Percentiles rank a stretch among this genome's conserved stretches.
phyloP scores from a whole-genome alignment of 2,113 vertebrate species.

The Tragulus kanchil region DNA sequence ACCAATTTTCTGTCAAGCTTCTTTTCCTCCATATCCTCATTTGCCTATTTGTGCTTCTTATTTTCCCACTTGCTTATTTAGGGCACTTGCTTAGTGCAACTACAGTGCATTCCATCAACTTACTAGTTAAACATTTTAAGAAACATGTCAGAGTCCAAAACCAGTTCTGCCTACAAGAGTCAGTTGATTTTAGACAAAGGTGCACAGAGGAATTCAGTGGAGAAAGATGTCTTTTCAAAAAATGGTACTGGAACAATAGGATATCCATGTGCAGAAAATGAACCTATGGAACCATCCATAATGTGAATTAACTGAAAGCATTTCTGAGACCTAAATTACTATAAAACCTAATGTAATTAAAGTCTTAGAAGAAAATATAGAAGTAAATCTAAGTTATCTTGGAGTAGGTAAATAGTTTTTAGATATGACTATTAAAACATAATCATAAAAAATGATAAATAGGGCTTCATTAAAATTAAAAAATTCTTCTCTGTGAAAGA shows the following conservation, averaged over 20 bases:
- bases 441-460: not conserved
- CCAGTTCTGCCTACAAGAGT: not conserved
- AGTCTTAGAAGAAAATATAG: not conserved
- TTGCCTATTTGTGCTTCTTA: not conserved
- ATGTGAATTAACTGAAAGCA: not conserved
- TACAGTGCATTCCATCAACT: not conserved
- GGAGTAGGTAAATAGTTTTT: not conserved
- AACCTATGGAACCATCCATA: not conserved
- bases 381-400: not conserved
- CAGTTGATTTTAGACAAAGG: constrained; percentile 13
- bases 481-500: not conserved
- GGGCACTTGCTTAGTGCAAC: not conserved
- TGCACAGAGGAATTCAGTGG: not conserved
- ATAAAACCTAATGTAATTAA: not conserved
- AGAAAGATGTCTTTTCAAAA: constrained; percentile 21
- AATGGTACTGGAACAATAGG: not conserved
- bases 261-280: not conserved
- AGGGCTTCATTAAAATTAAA: not conserved
- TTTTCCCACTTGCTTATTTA: not conserved
- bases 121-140: not conserved
- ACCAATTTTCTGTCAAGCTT: not conserved
- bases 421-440: not conserved
- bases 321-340: not conserved
- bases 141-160: not conserved
- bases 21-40: not conserved